Base-by-base conservation (phyloP, 2,888 invertebrate genomes). In the Drosophila sordidula region DNA sequence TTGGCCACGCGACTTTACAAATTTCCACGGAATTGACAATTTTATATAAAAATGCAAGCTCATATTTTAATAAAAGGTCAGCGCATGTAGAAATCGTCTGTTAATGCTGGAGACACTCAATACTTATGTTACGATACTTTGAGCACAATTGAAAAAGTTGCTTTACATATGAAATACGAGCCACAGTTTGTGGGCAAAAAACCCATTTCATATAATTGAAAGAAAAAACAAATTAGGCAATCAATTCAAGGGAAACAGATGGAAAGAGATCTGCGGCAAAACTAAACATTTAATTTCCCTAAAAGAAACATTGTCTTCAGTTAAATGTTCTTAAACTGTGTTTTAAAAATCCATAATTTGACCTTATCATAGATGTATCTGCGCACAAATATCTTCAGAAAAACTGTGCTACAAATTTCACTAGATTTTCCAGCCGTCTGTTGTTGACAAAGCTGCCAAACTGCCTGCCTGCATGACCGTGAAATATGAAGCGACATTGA, bases 401-500 rank as follows among this genome's bases (percentile, higher is more conserved):
- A 29, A 49, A 26, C 54, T 29, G 22, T 29, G 25, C 26, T 39
- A 14, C 9, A 57, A 32, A 36, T 54, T 58, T 49, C 57, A 32
- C 57, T 34, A 61, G 36, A 14, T 64, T 49, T 46, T 58, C 32
- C 65, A 63, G 56, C 39, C 66, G 16, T 34, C 69, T 79, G 80
- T 14, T 25, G 38, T 41, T 82, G 89, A 74, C 89, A 81, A 62
- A 46, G 32, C 9, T 70, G 79, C 49, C 67, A 66, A 75, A 62
- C 52, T 44, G 41, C 4, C 34, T 38, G 44, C 29, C 38, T 25
- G 18, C 47, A n/a, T 46, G 64, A 41, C 57, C 59, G 52, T 78
- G 67, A 87, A 81, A 85, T 73, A 85, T 84, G 81, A 81, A 59
- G 22, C 16, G 34, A 61, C 18, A 22, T 58, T 45, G 64, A 39